Percentiles rank a stretch among this genome's conserved stretches.
Conservation (phyloP, 2,113 vertebrate genomes). For the Condylura cristata region DNA sequence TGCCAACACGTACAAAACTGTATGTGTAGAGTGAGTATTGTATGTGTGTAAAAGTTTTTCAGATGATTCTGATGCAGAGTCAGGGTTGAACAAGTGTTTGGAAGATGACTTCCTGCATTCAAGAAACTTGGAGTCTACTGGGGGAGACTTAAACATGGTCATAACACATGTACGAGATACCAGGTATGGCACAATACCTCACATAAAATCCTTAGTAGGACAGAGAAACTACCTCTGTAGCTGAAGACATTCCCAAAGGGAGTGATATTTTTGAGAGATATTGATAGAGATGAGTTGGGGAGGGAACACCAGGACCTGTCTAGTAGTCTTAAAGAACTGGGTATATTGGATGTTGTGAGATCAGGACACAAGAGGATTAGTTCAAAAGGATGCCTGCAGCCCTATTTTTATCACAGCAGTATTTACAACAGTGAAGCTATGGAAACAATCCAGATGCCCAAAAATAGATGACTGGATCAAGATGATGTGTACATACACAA, state of each 20-base stretch:
- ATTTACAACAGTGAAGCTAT: too few species aligned
- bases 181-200: too few species aligned
- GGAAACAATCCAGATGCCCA: too few species aligned
- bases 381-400: too few species aligned
- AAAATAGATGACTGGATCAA: too few species aligned
- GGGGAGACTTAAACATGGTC: neutral
- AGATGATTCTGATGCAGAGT: neutral
- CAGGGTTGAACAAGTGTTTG: neutral
- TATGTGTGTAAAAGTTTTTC: neutral
- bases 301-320: neutral
- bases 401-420: too few species aligned
- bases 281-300: neutral
- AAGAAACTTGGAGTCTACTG: neutral
- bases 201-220: rapidly evolving
- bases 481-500: too few species aligned
- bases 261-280: neutral
- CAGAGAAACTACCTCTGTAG: neutral
- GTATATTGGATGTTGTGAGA: neutral
- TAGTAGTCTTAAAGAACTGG: neutral
- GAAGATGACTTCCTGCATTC: neutral
- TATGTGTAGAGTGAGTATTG: neutral
- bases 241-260: neutral
- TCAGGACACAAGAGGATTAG: too few species aligned
- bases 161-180: too few species aligned
- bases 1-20: neutral